phyloP scores from a whole-genome alignment of 1,140 invertebrate species.

The Nasonia longicornis region DNA sequence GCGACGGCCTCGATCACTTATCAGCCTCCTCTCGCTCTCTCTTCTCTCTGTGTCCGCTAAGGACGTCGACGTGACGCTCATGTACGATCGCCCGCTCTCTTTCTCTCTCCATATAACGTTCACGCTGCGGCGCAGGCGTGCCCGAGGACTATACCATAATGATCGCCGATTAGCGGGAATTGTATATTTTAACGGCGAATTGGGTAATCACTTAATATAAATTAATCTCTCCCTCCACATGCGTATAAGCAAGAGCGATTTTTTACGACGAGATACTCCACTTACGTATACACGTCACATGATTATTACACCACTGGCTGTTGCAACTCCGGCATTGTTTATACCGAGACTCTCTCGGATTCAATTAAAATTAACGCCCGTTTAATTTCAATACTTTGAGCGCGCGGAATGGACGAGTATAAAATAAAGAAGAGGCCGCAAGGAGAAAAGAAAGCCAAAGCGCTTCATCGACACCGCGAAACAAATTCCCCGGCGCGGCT shows the following conservation, averaged over 20 bases:
- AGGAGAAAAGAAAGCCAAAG: too few relatives aligned
- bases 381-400: too few relatives aligned
- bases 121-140: not conserved
- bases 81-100: not conserved
- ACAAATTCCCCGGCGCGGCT: not conserved
- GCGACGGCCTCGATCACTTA: conserved; percentile 40
- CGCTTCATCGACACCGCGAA: not conserved
- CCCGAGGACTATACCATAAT: conserved; percentile 28
- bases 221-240: conserved; percentile 26
- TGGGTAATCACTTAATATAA: conserved; percentile 46
- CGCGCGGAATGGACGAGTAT: too few relatives aligned
- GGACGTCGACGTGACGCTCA: conserved; percentile 24
- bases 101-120: too few relatives aligned
- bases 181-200: conserved; percentile 46
- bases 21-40: not conserved
- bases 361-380: too few relatives aligned
- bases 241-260: not conserved
- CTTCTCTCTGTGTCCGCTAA: conserved; percentile 7
- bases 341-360: not conserved
- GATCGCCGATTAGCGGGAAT: conserved; percentile 41
- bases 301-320: not conserved
- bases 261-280: conserved; percentile 1
- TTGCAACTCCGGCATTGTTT: not conserved
- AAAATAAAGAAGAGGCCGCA: too few relatives aligned
- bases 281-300: not conserved